phyloP scores from a whole-genome alignment of 92 coral and sea anemone species.

The Actinostola sp. region DNA sequence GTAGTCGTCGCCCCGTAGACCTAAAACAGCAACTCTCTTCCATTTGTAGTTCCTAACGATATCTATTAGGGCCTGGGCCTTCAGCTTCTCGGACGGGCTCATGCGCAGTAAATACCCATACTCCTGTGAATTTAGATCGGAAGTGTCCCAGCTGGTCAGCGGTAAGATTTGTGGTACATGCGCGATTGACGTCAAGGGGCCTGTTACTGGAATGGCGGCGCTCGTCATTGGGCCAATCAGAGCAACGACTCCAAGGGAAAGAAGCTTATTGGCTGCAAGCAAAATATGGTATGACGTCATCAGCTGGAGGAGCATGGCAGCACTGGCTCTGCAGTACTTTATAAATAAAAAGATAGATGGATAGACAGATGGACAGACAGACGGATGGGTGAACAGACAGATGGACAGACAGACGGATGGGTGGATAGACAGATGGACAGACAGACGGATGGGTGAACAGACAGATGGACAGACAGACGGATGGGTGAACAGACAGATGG shows the following conservation, averaged over 20 bases:
- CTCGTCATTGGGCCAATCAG: constrained; percentile 69
- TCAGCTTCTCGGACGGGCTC: constrained; percentile 61
- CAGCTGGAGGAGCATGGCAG: too few relatives aligned
- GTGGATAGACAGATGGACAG: not conserved
- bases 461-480: not conserved
- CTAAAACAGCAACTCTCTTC: constrained; percentile 58
- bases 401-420: not conserved
- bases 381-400: not conserved
- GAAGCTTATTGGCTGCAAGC: constrained; percentile 48
- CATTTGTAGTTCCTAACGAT: constrained; percentile 42
- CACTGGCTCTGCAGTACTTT: not conserved
- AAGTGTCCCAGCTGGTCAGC: constrained; percentile 60
- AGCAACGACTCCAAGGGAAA: constrained; percentile 44
- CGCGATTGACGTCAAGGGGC: constrained; percentile 58
- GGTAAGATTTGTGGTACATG: constrained; percentile 73
- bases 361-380: not conserved
- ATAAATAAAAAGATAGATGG: not conserved
- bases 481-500: too few relatives aligned
- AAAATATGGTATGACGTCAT: not conserved
- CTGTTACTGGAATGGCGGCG: constrained; percentile 51
- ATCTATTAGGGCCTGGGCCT: constrained; percentile 48
- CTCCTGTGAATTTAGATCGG: constrained; percentile 15
- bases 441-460: not conserved
- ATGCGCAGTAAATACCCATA: constrained; percentile 58
- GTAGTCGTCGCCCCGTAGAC: constrained; percentile 51